These are phyloP conservation scores for Bellardia bayeri DNA, from an alignment of 2,888 invertebrate species.

Conservation along the genomic window DNA sequence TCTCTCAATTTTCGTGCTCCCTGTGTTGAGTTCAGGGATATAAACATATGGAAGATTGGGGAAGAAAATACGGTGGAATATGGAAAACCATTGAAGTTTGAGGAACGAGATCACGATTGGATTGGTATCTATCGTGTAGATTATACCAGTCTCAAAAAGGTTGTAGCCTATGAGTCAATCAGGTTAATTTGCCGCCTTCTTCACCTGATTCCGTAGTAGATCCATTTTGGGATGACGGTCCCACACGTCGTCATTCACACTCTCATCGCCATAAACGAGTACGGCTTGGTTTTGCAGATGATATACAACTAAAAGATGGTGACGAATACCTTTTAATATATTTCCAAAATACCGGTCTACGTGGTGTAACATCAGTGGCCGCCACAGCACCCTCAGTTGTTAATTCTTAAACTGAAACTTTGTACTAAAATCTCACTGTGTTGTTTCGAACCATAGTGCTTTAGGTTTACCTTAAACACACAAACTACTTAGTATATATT, in stretches of 20 bases:
- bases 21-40: conserved; percentile 89
- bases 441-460: not conserved
- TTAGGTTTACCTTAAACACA: no score
- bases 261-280: conserved; percentile 78
- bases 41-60: conserved; percentile 90
- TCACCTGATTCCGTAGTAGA: conserved; percentile 75
- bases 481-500: not conserved
- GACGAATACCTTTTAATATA: conserved; percentile 82
- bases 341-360: conserved; percentile 83
- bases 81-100: conserved; percentile 81
- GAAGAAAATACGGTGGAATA: conserved; percentile 85
- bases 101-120: conserved; percentile 91
- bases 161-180: conserved; percentile 90
- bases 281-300: conserved; percentile 83
- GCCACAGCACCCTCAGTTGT: no score
- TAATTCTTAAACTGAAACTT: no score
- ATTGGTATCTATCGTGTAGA: conserved; percentile 93
- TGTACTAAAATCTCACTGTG: no score
- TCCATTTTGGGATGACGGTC: conserved; percentile 76
- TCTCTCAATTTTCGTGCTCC: conserved; percentile 86
- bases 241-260: conserved; percentile 67
- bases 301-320: conserved; percentile 81
- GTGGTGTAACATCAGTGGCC: conserved; percentile 83
- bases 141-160: conserved; percentile 92
- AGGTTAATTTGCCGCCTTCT: conserved; percentile 80